Conservation (phyloP, 2,888 invertebrate species). For the Bursaphelenchus okinawaensis region DNA sequence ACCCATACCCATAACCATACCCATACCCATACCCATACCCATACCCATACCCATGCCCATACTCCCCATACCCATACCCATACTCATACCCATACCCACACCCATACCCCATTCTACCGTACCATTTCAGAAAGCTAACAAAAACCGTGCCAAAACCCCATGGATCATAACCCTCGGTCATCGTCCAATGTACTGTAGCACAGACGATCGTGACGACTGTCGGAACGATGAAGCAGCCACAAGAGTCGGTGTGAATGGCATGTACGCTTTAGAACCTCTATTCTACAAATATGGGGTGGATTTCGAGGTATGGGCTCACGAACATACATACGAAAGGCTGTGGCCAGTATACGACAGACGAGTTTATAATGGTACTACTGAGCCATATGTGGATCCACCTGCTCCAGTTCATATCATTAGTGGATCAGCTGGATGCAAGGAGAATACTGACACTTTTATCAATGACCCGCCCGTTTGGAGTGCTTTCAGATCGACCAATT, state of each 20-base stretch:
- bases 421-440: slow-evolving; percentile 72
- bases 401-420: slow-evolving; percentile 78
- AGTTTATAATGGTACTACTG: slow-evolving; percentile 62
- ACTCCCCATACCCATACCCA: too few species aligned
- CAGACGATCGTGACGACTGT: slow-evolving; percentile 74
- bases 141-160: slow-evolving; percentile 60
- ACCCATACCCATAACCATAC: too few species aligned
- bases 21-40: too few species aligned
- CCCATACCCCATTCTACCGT: too few species aligned
- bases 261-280: slow-evolving; percentile 71
- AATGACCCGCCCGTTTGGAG: slow-evolving; percentile 70
- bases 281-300: slow-evolving; percentile 85
- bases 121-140: slow-evolving; percentile 25
- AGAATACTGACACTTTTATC: slow-evolving; percentile 74
- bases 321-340: slow-evolving; percentile 84
- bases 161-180: slow-evolving; percentile 81
- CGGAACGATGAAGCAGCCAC: slow-evolving; percentile 45
- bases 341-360: slow-evolving; percentile 85
- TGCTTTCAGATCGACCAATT: slow-evolving; percentile 73
- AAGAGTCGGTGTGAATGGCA: slow-evolving; percentile 20
- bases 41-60: too few species aligned
- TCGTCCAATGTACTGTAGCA: slow-evolving; percentile 72
- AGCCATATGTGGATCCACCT: slow-evolving; percentile 70
- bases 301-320: slow-evolving; percentile 89
- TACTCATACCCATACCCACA: too few species aligned